These are phyloP conservation scores for Chloroclysta siterata DNA, from an alignment of 2,888 invertebrate genomes.

Conservation along the genomic window DNA sequence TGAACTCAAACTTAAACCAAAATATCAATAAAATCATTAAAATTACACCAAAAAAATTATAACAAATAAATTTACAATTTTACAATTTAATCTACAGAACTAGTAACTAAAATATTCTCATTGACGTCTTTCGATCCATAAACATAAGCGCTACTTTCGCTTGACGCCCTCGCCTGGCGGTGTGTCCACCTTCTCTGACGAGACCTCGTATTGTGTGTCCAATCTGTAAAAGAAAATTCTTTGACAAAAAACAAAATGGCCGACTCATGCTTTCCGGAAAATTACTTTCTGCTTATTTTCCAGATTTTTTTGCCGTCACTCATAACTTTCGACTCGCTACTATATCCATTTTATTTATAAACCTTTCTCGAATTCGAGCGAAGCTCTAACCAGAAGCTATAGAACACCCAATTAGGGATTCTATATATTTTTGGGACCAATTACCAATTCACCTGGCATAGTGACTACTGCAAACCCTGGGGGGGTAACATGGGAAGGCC, in stretches of 20 bases:
- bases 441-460: too few relatives aligned
- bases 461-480: too few relatives aligned
- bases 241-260: neutral
- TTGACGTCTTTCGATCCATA: constrained; percentile 4
- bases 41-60: neutral
- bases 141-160: constrained; percentile 52
- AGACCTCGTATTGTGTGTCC: constrained; percentile 72
- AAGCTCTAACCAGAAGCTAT: too few relatives aligned
- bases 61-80: constrained; percentile 5
- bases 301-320: too few relatives aligned
- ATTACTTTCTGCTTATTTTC: too few relatives aligned
- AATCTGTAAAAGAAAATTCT: constrained; percentile 54
- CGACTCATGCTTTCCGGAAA: neutral
- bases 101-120: constrained; percentile 12
- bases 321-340: too few relatives aligned
- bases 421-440: too few relatives aligned
- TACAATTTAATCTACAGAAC: constrained; percentile 2
- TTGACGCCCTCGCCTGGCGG: constrained; percentile 60
- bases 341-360: too few relatives aligned
- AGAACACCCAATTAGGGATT: too few relatives aligned
- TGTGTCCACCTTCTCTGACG: constrained; percentile 67
- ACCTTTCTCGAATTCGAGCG: too few relatives aligned
- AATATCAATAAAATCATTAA: neutral
- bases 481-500: too few relatives aligned
- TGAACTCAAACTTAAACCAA: neutral